These are phyloP conservation scores for Muntiacus muntjak DNA, from an alignment of 2,113 vertebrate genomes.

Conservation along the genomic window DNA sequence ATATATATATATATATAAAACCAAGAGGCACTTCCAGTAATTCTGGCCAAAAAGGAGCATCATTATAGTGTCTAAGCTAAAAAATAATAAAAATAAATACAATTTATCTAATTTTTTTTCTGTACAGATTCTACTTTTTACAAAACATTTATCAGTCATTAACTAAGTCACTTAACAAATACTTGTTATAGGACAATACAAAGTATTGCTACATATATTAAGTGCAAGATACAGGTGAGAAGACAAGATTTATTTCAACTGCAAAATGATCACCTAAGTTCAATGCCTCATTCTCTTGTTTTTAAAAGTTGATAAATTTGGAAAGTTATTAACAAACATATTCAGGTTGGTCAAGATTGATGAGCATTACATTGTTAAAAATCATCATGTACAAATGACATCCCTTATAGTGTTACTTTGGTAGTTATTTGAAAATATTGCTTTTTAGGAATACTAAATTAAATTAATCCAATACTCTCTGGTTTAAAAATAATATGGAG, in stretches of 20 bases:
- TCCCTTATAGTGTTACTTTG: conserved; percentile 61
- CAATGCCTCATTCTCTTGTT: conserved; percentile 82
- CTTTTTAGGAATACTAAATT: conserved; percentile 71
- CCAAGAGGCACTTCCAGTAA: conserved; percentile 97
- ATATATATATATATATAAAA: conserved; percentile 87
- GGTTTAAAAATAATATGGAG: conserved; percentile 47
- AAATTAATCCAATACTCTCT: background rate
- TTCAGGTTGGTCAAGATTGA: conserved; percentile 60
- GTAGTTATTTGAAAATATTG: conserved; percentile 78
- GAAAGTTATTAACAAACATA: conserved; percentile 76
- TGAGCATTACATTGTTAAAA: conserved; percentile 78
- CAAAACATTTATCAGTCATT: conserved; percentile 92
- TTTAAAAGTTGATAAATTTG: conserved; percentile 74
- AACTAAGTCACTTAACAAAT: conserved; percentile 89
- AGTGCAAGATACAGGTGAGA: conserved; percentile 91
- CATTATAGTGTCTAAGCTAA: conserved; percentile 94
- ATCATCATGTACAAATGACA: conserved; percentile 73
- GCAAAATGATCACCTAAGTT: conserved; percentile 85
- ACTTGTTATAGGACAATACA: conserved; percentile 84
- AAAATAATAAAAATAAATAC: conserved; percentile 98
- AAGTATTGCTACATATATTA: conserved; percentile 90
- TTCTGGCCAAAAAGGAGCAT: conserved; percentile 91
- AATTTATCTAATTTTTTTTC: conserved; percentile 89
- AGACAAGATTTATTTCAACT: conserved; percentile 83
- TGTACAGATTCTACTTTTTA: conserved; percentile 96